Conservation (phyloP, 2,888 invertebrate genomes). For the Aquatica leii region DNA sequence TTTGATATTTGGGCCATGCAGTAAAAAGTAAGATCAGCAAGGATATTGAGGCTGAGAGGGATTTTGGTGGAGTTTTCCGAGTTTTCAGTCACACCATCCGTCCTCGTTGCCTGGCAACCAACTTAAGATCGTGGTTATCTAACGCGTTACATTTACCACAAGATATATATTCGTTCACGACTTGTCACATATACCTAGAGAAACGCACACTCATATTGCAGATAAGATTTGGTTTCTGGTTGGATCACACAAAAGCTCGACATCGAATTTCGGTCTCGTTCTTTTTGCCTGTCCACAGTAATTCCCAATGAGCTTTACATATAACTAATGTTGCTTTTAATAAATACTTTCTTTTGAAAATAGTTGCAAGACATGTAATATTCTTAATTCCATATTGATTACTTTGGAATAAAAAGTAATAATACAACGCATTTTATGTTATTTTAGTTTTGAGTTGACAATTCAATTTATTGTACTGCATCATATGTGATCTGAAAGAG, state of each 20-base stretch:
- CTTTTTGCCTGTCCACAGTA: conserved; percentile 18
- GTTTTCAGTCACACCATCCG: conserved; percentile 48
- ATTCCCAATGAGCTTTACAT: conserved; percentile 17
- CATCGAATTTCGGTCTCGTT: conserved; percentile 22
- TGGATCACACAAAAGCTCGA: conserved; percentile 17
- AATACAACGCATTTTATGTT: not conserved
- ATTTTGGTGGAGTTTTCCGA: conserved; percentile 48
- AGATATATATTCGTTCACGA: conserved; percentile 56
- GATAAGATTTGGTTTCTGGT: conserved; percentile 50
- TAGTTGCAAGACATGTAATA: not conserved
- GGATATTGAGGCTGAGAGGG: conserved; percentile 54
- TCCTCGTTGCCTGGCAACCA: conserved; percentile 52
- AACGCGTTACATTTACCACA: conserved; percentile 54
- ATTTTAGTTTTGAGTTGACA: conserved; percentile 1
- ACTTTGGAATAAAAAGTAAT: not conserved
- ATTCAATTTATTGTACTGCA: conserved; percentile 3
- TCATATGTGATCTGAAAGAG: conserved; percentile 11
- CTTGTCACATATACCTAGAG: conserved; percentile 55
- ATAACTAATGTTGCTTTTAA: conserved; percentile 7
- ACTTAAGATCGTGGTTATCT: conserved; percentile 51
- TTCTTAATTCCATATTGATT: not conserved
- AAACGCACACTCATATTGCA: conserved; percentile 51
- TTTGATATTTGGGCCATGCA: conserved; percentile 55
- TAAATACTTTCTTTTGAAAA: not conserved
- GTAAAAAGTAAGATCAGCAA: conserved; percentile 53